Conservation (phyloP, 2,113 vertebrate species). For the Protobothrops flavoviridis region DNA sequence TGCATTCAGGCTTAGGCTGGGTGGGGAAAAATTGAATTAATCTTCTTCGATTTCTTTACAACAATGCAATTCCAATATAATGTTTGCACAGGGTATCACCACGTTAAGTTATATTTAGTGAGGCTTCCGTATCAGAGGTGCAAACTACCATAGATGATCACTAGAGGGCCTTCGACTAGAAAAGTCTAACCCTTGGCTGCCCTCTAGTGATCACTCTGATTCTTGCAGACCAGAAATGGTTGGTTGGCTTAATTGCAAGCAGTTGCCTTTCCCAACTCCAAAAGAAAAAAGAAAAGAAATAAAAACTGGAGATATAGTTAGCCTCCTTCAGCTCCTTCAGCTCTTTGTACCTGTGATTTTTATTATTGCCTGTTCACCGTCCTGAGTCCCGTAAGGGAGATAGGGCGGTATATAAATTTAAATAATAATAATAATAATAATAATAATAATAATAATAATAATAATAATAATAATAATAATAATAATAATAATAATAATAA, state of each 20-base stretch:
- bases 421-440: too few species aligned
- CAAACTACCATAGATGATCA: neutral
- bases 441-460: too few species aligned
- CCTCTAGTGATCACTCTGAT: neutral
- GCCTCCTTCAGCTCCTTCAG: neutral
- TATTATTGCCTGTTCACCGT: too few species aligned
- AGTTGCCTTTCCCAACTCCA: neutral
- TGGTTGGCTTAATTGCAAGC: neutral
- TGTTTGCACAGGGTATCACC: neutral
- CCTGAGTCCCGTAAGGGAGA: too few species aligned
- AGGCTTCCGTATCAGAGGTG: neutral
- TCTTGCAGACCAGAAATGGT: neutral
- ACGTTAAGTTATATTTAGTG: neutral
- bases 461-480: too few species aligned
- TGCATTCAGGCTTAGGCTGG: neutral
- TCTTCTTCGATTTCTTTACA: neutral
- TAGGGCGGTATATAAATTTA: too few species aligned
- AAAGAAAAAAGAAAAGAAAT: constrained; percentile 2
- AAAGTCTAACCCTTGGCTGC: neutral
- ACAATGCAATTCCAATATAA: neutral
- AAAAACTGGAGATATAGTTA: constrained; percentile 43
- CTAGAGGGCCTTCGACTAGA: neutral
- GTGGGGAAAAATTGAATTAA: neutral
- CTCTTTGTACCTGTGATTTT: too few species aligned
- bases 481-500: too few species aligned